These are phyloP conservation scores for Diglossa cyanea DNA, from an alignment of 2,797 vertebrate species.

Conservation along the genomic window DNA sequence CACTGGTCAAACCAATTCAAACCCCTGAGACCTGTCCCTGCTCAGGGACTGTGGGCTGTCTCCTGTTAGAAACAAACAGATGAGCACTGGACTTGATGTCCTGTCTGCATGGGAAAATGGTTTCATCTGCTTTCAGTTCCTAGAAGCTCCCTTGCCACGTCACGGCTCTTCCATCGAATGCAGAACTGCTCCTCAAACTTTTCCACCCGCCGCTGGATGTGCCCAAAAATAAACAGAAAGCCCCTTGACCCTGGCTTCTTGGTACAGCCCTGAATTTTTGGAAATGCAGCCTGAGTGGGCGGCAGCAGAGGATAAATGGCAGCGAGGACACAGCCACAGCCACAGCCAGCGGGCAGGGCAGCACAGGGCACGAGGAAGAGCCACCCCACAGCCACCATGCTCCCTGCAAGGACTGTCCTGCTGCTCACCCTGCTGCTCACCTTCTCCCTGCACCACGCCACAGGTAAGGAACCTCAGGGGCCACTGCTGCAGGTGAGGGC, in stretches of 20 bases:
- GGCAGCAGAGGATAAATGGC: not conserved
- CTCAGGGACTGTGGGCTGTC: not conserved
- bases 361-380: not conserved
- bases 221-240: not conserved
- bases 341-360: not conserved
- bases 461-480: not conserved
- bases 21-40: not conserved
- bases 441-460: not conserved
- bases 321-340: accelerated
- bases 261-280: not conserved
- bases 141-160: not conserved
- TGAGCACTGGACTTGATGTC: accelerated
- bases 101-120: not conserved
- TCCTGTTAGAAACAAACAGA: not conserved
- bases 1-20: not conserved
- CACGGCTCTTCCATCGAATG: not conserved
- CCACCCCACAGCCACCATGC: not conserved
- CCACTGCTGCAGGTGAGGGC: not conserved
- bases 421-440: not conserved
- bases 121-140: not conserved
- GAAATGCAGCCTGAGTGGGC: not conserved
- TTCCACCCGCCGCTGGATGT: accelerated
- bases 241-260: not conserved
- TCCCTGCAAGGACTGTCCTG: not conserved
- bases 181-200: not conserved